phyloP scores from a whole-genome alignment of 1,140 invertebrate genomes.

The Caenorhabditis brenneri region DNA sequence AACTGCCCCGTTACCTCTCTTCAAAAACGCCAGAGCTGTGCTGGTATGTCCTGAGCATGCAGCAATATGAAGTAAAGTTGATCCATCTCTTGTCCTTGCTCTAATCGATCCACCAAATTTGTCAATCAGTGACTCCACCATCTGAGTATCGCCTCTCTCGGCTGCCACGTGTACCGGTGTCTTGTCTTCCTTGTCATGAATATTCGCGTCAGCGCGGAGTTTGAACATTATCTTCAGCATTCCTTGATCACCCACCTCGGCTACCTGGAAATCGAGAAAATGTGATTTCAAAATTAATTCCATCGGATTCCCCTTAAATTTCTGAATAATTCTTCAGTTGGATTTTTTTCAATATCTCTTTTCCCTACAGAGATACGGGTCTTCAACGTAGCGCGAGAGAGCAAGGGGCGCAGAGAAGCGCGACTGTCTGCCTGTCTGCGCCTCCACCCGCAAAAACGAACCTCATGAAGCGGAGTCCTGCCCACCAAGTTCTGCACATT shows the following conservation, averaged over 20 bases:
- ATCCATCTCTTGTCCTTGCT: constrained; percentile 80
- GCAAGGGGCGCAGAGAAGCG: too few relatives aligned
- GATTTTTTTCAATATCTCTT: too few relatives aligned
- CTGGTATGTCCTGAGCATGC: constrained; percentile 89
- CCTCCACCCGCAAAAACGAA: too few relatives aligned
- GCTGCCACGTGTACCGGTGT: constrained; percentile 96
- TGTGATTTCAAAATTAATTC: too few relatives aligned
- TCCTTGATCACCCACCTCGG: constrained; percentile 90
- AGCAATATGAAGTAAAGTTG: constrained; percentile 75
- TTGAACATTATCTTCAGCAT: constrained; percentile 93
- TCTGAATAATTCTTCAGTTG: too few relatives aligned
- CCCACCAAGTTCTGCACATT: constrained; percentile 74
- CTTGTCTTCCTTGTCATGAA: constrained; percentile 88
- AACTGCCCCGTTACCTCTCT: too few relatives aligned
- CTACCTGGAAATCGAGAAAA: constrained; percentile 82
- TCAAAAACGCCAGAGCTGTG: constrained; percentile 96
- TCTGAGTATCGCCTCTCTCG: constrained; percentile 89
- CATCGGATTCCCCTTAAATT: too few relatives aligned
- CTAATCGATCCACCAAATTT: constrained; percentile 81
- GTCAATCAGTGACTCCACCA: constrained; percentile 93
- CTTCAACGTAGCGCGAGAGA: too few relatives aligned
- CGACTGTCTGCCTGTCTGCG: too few relatives aligned
- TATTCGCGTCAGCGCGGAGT: constrained; percentile 87
- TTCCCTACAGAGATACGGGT: too few relatives aligned
- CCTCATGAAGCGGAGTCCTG: constrained; percentile 76